phyloP scores from a whole-genome alignment of 1,140 invertebrate genomes.

The Eriosoma lanigerum region DNA sequence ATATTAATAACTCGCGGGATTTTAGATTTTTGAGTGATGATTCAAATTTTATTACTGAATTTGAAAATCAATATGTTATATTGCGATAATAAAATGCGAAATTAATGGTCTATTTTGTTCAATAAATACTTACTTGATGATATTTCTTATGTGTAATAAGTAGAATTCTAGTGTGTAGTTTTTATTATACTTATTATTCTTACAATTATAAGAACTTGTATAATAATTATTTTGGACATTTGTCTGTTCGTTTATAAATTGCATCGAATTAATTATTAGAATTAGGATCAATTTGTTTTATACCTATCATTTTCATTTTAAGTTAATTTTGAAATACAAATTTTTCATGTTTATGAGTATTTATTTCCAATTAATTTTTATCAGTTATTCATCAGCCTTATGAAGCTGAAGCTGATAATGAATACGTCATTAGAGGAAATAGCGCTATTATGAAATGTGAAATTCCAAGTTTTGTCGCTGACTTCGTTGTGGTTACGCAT shows the following conservation, averaged over 20 bases:
- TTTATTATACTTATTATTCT: too few species aligned
- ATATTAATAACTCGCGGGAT: not conserved
- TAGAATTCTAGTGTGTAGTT: too few species aligned
- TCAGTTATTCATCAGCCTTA: conserved; percentile 79
- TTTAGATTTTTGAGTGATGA: conserved; percentile 66
- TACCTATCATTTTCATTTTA: too few species aligned
- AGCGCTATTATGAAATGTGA: conserved; percentile 84
- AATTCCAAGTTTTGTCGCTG: conserved; percentile 82
- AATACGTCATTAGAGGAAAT: conserved; percentile 83
- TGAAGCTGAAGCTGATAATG: conserved; percentile 79
- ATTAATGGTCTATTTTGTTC: too few species aligned
- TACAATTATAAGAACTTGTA: not conserved
- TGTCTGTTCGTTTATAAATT: not conserved
- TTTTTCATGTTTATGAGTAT: not conserved
- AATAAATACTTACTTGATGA: too few species aligned
- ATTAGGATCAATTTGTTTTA: too few species aligned
- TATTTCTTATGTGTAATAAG: too few species aligned
- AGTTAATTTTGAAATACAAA: not conserved
- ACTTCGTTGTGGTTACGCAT: conserved; percentile 79
- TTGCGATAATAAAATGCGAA: conserved; percentile 83
- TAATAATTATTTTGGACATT: not conserved
- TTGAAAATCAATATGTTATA: conserved; percentile 84
- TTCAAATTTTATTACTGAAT: conserved; percentile 78
- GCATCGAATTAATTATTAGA: not conserved
- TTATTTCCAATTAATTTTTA: not conserved